Evolutionary conservation across 2,888 invertebrate genomes (phyloP).

Genomic region (Dioctria linearis): DNA sequence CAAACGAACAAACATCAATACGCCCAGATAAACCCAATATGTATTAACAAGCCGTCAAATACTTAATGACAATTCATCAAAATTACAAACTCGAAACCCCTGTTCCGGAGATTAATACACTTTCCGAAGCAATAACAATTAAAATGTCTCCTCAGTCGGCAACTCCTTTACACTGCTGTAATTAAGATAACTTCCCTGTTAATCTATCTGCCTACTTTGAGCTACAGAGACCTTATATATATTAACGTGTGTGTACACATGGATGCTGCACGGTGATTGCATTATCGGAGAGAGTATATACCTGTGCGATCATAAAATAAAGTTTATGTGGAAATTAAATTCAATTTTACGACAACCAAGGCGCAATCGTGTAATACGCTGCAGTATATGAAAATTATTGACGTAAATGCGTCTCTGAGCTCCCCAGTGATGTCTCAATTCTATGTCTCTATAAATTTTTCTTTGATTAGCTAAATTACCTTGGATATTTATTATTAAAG

Average conservation of each 20-base stretch:
- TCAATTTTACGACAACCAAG: constrained; percentile 13
- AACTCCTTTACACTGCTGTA: neutral
- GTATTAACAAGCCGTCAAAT: neutral
- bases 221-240: neutral
- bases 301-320: constrained; percentile 13
- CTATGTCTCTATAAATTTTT: neutral
- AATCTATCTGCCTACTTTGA: too few relatives aligned
- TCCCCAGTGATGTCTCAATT: constrained; percentile 13
- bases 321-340: constrained; percentile 41
- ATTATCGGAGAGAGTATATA: constrained; percentile 1
- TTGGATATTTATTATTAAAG: neutral
- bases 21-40: too few relatives aligned
- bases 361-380: constrained; percentile 8
- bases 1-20: too few relatives aligned
- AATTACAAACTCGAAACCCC: neutral
- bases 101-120: neutral
- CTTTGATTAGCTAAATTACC: neutral
- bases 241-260: neutral
- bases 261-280: neutral
- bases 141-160: neutral
- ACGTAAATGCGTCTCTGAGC: constrained; percentile 1
- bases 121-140: neutral
- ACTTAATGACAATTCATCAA: neutral
- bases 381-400: constrained; percentile 16
- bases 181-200: constrained; percentile 10